phyloP scores from a whole-genome alignment of 2,797 vertebrate genomes.

The Urosaurus nigricauda region DNA sequence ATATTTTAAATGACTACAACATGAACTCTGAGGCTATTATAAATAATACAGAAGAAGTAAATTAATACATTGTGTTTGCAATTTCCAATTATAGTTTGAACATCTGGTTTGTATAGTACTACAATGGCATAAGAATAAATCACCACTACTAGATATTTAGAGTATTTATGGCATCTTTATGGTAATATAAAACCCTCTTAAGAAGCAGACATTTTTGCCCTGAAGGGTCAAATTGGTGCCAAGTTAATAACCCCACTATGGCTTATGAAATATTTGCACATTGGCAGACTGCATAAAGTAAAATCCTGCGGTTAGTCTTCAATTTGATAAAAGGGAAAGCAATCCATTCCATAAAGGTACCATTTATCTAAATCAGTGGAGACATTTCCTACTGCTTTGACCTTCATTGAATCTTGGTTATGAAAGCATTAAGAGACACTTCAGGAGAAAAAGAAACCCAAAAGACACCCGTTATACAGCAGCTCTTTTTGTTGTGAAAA shows the following conservation, averaged over 20 bases:
- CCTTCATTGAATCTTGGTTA: slow-evolving; percentile 71
- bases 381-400: slow-evolving; percentile 71
- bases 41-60: slow-evolving; percentile 48
- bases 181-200: slow-evolving; percentile 42
- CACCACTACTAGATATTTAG: slow-evolving; percentile 43
- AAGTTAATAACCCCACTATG: slow-evolving; percentile 67
- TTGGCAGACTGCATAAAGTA: slow-evolving; percentile 67
- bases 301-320: slow-evolving; percentile 68
- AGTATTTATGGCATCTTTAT: slow-evolving; percentile 58
- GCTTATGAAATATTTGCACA: slow-evolving; percentile 73
- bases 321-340: slow-evolving; percentile 72
- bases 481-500: slow-evolving; percentile 60
- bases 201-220: slow-evolving; percentile 54
- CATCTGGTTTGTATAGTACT: slow-evolving; percentile 42
- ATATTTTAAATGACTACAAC: slow-evolving; percentile 9
- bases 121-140: slow-evolving; percentile 52
- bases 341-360: slow-evolving; percentile 63
- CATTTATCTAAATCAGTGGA: slow-evolving; percentile 77
- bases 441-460: slow-evolving; percentile 41
- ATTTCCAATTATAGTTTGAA: slow-evolving; percentile 48
- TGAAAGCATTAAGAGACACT: slow-evolving; percentile 58
- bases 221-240: slow-evolving; percentile 63
- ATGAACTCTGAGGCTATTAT: background rate
- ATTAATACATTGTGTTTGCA: slow-evolving; percentile 40
- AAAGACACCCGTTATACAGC: slow-evolving; percentile 61